These are phyloP conservation scores for Engystomops pustulosus DNA, from an alignment of 2,113 vertebrate species.

Conservation along the genomic window DNA sequence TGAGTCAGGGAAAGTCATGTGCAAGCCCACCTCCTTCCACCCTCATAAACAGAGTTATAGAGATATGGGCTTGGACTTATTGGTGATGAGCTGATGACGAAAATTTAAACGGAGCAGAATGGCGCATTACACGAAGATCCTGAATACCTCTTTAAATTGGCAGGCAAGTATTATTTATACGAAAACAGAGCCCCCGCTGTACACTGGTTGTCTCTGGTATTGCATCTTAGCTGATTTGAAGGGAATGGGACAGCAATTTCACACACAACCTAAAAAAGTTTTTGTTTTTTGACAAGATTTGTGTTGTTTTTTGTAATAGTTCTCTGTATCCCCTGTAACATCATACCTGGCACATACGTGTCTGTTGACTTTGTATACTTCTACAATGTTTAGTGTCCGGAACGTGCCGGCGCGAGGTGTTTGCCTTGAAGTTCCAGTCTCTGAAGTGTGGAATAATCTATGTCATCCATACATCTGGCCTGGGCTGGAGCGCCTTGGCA, in stretches of 20 bases:
- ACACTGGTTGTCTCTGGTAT: neutral
- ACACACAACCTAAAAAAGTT: too few relatives aligned
- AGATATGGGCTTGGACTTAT: too few relatives aligned
- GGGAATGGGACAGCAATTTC: too few relatives aligned
- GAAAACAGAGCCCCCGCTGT: neutral
- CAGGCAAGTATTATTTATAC: neutral
- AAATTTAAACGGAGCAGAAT: too few relatives aligned
- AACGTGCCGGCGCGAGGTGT: neutral
- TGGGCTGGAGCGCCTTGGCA: conserved; percentile 43
- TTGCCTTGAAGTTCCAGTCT: conserved; percentile 11
- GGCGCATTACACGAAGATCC: too few relatives aligned
- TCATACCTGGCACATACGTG: too few relatives aligned
- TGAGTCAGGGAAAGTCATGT: too few relatives aligned
- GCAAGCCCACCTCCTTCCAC: too few relatives aligned
- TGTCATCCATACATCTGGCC: conserved; percentile 58
- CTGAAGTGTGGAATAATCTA: conserved; percentile 55
- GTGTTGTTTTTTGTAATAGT: neutral
- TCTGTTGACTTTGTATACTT: neutral
- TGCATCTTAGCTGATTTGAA: neutral
- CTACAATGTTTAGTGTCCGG: neutral
- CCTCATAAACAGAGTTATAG: too few relatives aligned
- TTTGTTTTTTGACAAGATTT: too few relatives aligned
- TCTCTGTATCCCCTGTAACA: neutral
- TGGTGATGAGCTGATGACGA: too few relatives aligned
- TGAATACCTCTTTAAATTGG: too few relatives aligned